These are phyloP conservation scores for Cyprinodon diabolis DNA, from an alignment of 2,797 vertebrate genomes.

Conservation along the genomic window DNA sequence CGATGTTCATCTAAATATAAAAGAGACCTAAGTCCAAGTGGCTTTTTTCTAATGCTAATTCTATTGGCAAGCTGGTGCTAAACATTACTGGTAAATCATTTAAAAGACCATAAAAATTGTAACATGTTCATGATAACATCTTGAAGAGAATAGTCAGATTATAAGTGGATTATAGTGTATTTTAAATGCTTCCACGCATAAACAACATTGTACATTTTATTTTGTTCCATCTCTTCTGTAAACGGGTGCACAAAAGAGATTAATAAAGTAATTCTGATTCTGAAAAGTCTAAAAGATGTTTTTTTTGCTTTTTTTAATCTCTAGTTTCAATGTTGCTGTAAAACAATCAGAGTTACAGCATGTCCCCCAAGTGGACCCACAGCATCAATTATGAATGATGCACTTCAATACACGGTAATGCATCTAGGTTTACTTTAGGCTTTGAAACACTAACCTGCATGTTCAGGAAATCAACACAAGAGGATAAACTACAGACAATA, in stretches of 20 bases:
- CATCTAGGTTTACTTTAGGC: neutral
- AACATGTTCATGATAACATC: neutral
- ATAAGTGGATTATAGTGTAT: neutral
- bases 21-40: neutral
- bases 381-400: neutral
- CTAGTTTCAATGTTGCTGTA: constrained; percentile 7
- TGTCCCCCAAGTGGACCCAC: neutral
- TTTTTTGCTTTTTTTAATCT: neutral
- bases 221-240: too few species aligned
- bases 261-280: too few species aligned
- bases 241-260: too few species aligned
- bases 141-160: neutral
- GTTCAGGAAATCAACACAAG: constrained; percentile 7
- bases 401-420: neutral
- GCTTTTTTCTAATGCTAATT: neutral
- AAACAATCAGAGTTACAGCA: neutral
- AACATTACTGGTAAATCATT: neutral
- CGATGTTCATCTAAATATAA: neutral
- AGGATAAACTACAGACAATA: neutral
- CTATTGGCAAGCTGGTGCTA: neutral
- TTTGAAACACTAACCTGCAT: constrained; percentile 2
- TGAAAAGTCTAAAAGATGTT: neutral
- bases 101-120: neutral
- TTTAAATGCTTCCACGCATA: constrained; percentile 11
- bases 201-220: neutral